Evolutionary conservation across 2,797 vertebrate genomes (phyloP), one percentile per base, ranked within the genome.

Genomic region (Cottoperca gobio): DNA sequence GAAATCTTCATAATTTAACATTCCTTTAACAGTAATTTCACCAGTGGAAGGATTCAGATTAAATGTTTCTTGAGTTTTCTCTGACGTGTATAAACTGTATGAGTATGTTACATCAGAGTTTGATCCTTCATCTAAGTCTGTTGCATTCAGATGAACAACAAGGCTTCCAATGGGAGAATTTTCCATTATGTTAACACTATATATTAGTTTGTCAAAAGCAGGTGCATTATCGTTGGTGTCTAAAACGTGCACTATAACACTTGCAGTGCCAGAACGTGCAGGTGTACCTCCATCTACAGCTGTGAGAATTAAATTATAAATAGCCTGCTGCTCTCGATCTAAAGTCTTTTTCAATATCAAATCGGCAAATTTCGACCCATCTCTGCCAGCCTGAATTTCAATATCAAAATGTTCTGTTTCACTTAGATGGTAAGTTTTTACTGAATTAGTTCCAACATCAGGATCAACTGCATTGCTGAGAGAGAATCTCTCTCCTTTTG

Each of bases 141-240:
- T 93, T 4, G 94, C 93, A 45, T 95, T 96, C 1, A 95, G 60
- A 52, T 90, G 86, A 35, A 96, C 71, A 26, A 96, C 92, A 0
- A 93, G 84, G 3, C 89, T 93, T 42, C 93, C 94, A 3, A 91
- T 85, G 0, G 91, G 91, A 1, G 85, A 83, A 5, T 94, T 94
- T 79, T 94, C 92, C 6, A 83, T 88, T 71, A 96, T 31, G n/a
- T 88, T 86, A 3, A 95, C 45, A 16, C 6, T 39, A 0, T 86
- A 81, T 0, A 0, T 79, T 0, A 33, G 11, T 57, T 83, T 79
- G 0, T 94, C 86, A 87, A 95, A 96, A 1, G 80, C 12, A 4
- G 95, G 95, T 1, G 93, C 81, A 14, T 96, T 96, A 13, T 96
- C 95, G 39, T 94, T 93, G 0, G 78, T 90, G 26, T 96, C 95